A percentile compares a stretch with the other conserved stretches of the same genome.
Evolutionary conservation across 1,140 invertebrate genomes (phyloP).

Genomic region (Nasonia vitripennis): DNA sequence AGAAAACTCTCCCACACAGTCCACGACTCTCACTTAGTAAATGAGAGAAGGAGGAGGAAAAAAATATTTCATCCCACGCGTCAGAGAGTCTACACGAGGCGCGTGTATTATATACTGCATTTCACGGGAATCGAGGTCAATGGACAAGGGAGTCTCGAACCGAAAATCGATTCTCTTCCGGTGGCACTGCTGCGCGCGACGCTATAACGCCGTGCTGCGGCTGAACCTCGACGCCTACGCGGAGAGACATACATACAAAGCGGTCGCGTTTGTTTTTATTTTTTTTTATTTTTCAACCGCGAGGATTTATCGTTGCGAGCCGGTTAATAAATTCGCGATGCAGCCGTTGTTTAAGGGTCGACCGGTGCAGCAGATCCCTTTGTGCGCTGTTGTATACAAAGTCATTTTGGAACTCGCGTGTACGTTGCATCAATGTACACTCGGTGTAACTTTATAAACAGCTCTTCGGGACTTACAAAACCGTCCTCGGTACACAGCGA

Average conservation of each 20-base stretch:
- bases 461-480: neutral
- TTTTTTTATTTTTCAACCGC: neutral
- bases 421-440: neutral
- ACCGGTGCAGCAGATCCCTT: neutral
- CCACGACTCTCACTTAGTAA: too few relatives aligned
- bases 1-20: too few relatives aligned
- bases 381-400: neutral
- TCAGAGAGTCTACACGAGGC: neutral
- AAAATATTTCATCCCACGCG: neutral
- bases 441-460: neutral
- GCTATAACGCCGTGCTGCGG: neutral
- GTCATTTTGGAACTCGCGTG: neutral
- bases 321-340: slow-evolving; percentile 12
- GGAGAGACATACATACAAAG: neutral
- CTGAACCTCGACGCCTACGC: slow-evolving; percentile 15
- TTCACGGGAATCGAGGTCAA: slow-evolving; percentile 50
- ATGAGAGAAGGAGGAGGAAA: neutral
- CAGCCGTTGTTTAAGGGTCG: neutral
- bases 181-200: slow-evolving; percentile 22
- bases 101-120: neutral
- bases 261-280: neutral
- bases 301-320: neutral
- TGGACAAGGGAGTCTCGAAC: slow-evolving; percentile 46
- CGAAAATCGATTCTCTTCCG: slow-evolving; percentile 51
- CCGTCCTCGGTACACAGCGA: too few relatives aligned